Evolutionary conservation across 2,797 vertebrate genomes (phyloP), one percentile per base, ranked within the genome.

Genomic region (Schizopygopsis pylzovi): DNA sequence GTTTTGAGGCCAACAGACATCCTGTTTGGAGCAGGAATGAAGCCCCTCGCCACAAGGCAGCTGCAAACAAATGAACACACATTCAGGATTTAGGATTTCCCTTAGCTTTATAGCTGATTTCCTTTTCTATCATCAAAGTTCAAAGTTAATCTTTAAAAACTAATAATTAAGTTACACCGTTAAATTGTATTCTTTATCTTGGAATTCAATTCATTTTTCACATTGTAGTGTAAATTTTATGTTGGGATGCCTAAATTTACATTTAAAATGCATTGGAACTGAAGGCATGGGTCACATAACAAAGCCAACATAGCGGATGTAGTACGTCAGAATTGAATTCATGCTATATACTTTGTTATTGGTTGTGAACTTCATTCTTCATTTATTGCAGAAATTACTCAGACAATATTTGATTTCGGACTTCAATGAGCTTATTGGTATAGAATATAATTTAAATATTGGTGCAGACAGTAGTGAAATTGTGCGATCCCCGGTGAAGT

Each of bases 1-100:
- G 95, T 96, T 95, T 93, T 93, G 91, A 93, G 92, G 89, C 90
- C 80, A 84, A 92, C 94, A 93, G 92, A 93, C 94, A 95, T 96
- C 95, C 95, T 95, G 94, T 94, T 94, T 81, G 84, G 91, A 63
- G 88, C 89, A 87, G 91, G 87, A 87, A 86, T 89, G 91, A 92
- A 93, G 90, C 90, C 92, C 89, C 88, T 91, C 90, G 56, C 90
- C 90, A 89, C 90, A 90, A 93, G 92, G 92, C 94, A 94, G 90
- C 93, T 93, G 91, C 83, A 16, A 91, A 86, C 91, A 81, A 89
- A 76, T 54, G 76, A 76, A 67, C 9, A 28, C 28, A 67, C 28
- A 59, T 75, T 41, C 54, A 73, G 45, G 45, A 81, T 71, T 85
- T 73, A 61, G 59, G 59, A 61, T 25, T 33, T 80, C 25, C 5